Percentiles rank a stretch among this genome's conserved stretches.
These are phyloP conservation scores for Conus canariensis DNA, from an alignment of 2,888 invertebrate genomes.

Conservation along the genomic window DNA sequence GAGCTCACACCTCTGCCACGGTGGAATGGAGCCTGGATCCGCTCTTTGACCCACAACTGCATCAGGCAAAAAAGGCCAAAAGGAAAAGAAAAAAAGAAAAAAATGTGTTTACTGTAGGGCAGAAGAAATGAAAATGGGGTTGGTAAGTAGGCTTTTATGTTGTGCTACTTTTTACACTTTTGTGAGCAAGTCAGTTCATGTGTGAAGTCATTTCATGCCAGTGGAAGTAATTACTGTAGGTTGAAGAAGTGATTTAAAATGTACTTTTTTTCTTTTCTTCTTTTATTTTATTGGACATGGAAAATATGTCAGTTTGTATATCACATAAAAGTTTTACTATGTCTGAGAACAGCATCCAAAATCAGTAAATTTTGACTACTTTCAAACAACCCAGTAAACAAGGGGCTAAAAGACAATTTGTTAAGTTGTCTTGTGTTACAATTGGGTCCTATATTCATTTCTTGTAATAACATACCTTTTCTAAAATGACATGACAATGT, in stretches of 20 bases:
- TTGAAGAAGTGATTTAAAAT: neutral
- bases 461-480: neutral
- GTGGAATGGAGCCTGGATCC: too few relatives aligned
- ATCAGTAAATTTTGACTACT: too few relatives aligned
- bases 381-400: too few relatives aligned
- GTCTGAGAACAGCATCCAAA: neutral
- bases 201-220: neutral
- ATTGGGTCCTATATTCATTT: neutral
- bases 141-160: neutral
- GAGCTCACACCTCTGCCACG: too few relatives aligned
- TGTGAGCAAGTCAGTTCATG: neutral
- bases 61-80: too few relatives aligned
- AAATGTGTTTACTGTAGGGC: too few relatives aligned
- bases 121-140: neutral
- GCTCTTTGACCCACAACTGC: too few relatives aligned
- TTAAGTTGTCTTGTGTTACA: neutral
- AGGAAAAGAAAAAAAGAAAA: too few relatives aligned
- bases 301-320: too few relatives aligned
- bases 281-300: neutral
- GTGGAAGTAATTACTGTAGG: neutral
- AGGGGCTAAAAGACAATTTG: too few relatives aligned
- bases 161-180: neutral
- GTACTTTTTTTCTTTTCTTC: neutral
- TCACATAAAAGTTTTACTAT: neutral
- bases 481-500: too few relatives aligned